Conservation (phyloP, 2,888 invertebrate species). For the Cataglyphis albicans region DNA sequence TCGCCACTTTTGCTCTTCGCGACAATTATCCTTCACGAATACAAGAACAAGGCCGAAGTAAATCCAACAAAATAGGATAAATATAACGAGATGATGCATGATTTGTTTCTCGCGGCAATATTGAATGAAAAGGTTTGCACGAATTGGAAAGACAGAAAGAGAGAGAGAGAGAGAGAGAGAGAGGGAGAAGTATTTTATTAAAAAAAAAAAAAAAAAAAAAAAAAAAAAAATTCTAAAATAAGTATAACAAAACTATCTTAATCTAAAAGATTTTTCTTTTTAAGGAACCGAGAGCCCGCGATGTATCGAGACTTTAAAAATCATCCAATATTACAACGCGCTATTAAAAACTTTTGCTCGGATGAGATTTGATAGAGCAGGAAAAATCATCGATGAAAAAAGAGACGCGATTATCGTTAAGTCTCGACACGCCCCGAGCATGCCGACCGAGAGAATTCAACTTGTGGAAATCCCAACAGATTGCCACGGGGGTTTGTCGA, state of each 20-base stretch:
- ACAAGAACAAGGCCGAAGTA: constrained; percentile 54
- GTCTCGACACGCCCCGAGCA: constrained; percentile 76
- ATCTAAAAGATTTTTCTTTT: neutral
- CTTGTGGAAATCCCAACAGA: constrained; percentile 85
- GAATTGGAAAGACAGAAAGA: neutral
- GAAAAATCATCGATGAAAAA: constrained; percentile 63
- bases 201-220: neutral
- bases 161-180: neutral
- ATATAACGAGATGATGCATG: neutral
- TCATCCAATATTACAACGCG: neutral
- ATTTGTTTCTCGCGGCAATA: neutral
- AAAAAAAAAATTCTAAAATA: neutral
- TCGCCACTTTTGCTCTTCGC: constrained; percentile 62
- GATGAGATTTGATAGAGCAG: constrained; percentile 49
- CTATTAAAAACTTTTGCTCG: constrained; percentile 21
- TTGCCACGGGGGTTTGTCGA: constrained; percentile 79
- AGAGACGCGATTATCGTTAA: constrained; percentile 77
- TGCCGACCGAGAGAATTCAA: constrained; percentile 82
- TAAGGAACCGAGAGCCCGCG: neutral
- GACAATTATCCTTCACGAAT: constrained; percentile 38
- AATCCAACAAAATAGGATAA: constrained; percentile 16
- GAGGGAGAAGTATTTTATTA: neutral
- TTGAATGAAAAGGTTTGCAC: neutral
- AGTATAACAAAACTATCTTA: neutral
- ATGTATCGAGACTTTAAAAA: neutral